Evolutionary conservation across 2,888 invertebrate genomes (phyloP).

Genomic region (Lasioglossum zephyrum): DNA sequence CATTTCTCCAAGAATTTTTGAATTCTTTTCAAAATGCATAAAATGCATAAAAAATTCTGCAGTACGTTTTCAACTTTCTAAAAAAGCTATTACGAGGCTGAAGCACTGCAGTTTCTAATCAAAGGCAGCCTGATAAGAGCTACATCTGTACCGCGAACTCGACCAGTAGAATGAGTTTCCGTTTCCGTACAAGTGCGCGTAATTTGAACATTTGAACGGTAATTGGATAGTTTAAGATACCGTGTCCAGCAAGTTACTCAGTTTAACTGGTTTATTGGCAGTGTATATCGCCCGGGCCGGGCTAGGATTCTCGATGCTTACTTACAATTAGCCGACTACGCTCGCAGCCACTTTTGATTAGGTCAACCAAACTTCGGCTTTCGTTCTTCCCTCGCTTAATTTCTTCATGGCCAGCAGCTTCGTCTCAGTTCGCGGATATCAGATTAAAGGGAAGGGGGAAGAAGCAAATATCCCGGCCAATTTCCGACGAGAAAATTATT

Average conservation of each 20-base stretch:
- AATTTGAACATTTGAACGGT: slow-evolving; percentile 59
- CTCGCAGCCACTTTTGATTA: slow-evolving; percentile 50
- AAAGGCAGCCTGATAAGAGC: slow-evolving; percentile 34
- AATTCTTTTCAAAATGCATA: no score
- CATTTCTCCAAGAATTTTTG: not conserved
- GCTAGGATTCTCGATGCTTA: slow-evolving; percentile 43
- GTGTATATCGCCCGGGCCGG: slow-evolving; percentile 15
- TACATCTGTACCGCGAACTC: slow-evolving; percentile 13
- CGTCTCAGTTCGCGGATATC: slow-evolving; percentile 24
- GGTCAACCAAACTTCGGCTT: slow-evolving; percentile 23
- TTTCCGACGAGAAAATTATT: not conserved
- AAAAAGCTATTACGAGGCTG: not conserved
- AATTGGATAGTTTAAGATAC: slow-evolving; percentile 60
- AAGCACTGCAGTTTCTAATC: not conserved
- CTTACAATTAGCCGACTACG: slow-evolving; percentile 52
- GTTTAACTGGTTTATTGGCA: slow-evolving; percentile 55
- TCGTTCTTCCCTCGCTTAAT: slow-evolving; percentile 40
- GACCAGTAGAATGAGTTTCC: slow-evolving; percentile 51
- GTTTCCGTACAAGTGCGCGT: slow-evolving; percentile 54
- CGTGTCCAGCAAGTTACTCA: slow-evolving; percentile 53
- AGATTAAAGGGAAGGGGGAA: slow-evolving; percentile 21
- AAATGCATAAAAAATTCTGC: not conserved
- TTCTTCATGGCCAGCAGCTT: slow-evolving; percentile 38
- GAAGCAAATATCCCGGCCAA: not conserved
- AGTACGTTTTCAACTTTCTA: not conserved